phyloP scores from a whole-genome alignment of 2,888 invertebrate genomes.

The Drosophila maculinotata region DNA sequence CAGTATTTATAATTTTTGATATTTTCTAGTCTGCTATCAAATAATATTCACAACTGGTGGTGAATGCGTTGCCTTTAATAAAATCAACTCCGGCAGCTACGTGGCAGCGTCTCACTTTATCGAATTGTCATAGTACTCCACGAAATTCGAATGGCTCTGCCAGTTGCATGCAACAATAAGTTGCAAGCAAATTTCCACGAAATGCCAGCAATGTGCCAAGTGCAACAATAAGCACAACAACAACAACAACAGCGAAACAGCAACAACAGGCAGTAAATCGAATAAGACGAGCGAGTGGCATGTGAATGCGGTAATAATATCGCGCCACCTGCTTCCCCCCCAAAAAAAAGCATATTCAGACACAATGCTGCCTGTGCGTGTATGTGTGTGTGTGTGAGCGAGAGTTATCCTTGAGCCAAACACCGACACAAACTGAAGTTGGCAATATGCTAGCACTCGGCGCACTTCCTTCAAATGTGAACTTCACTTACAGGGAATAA shows the following conservation, averaged over 20 bases:
- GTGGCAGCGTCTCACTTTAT: slow-evolving; percentile 26
- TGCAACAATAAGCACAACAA: slow-evolving; percentile 26
- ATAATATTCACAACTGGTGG: too few relatives aligned
- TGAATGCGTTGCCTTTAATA: too few relatives aligned
- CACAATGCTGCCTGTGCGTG: slow-evolving; percentile 1
- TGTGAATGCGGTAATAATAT: slow-evolving; percentile 51
- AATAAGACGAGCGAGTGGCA: slow-evolving; percentile 22
- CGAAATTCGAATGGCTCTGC: slow-evolving; percentile 34
- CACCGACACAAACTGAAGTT: slow-evolving; percentile 36
- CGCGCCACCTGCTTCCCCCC: slow-evolving; percentile 39
- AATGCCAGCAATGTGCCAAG: slow-evolving; percentile 50
- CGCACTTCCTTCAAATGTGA: slow-evolving; percentile 54
- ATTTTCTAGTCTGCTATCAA: too few relatives aligned
- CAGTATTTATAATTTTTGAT: too few relatives aligned
- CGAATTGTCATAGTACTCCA: slow-evolving; percentile 25
- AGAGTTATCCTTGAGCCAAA: slow-evolving; percentile 38
- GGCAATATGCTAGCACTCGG: slow-evolving; percentile 59
- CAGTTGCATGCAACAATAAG: slow-evolving; percentile 38
- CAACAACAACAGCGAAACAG: slow-evolving; percentile 22
- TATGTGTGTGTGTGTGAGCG: slow-evolving; percentile 15
- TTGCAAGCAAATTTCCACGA: slow-evolving; percentile 40
- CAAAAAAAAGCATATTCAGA: slow-evolving; percentile 2
- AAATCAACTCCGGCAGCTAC: slow-evolving; percentile 3
- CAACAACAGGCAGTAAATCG: slow-evolving; percentile 23
- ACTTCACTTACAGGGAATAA: slow-evolving; percentile 64